Evolutionary conservation across 2,888 invertebrate genomes (phyloP), one percentile per base, ranked within the genome.

Genomic region (Celastrina argiolus): DNA sequence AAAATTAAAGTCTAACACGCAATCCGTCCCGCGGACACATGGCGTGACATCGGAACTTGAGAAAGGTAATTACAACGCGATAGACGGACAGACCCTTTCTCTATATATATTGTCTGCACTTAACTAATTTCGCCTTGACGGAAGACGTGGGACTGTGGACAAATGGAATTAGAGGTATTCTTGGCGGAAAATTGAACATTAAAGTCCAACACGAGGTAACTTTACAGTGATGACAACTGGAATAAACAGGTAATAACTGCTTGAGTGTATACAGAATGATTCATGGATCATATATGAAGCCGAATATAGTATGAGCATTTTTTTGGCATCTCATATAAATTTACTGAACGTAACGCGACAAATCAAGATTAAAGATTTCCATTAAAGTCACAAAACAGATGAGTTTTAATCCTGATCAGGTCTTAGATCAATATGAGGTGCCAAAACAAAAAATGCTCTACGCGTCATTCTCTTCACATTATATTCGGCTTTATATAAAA

Each of bases 31-130:
- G 81, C 80, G 78, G 88, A 88, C 90, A 88, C 81, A 87, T 87
- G 88, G 84, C 88, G 87, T 88, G 89, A 88, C 88, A 87, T 76
- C 74, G 81, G 75, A 84, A 87, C 73, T 74, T 72, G 75, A 78
- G 82, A 78, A 79, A 80, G 81, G 85, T 88, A 88, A 89, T 88
- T 88, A 88, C 87, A 81, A 76, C 78, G 79, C 83, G 85, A 87
- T 84, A 81, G 85, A 87, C 86, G 80, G 83, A 77, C 76, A 76
- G 84, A 83, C 86, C 85, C 87, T 82, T 85, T 82, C 74, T 70
- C 22, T 41, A 42, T 59, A 65, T 41, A 56, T 16, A 8, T 18
- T 18, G 31, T 59, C 31, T 6, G 18, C 45, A 45, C 45, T 45
- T 45, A 59, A 36, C 59, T 18, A n/a, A 26, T 28, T 26, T 31